Evolutionary conservation across 2,113 vertebrate genomes (phyloP).

Genomic region (Cottus gobio): DNA sequence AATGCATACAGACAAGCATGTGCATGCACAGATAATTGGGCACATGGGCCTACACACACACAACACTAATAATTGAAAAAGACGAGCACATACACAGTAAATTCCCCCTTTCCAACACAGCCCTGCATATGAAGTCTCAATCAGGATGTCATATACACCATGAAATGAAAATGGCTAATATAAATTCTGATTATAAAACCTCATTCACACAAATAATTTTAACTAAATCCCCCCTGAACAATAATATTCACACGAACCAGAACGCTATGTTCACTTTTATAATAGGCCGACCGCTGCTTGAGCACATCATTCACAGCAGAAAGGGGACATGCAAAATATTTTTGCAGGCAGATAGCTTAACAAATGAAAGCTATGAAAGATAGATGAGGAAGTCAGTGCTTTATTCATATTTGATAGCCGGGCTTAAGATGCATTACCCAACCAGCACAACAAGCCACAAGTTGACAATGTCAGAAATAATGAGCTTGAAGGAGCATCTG

Average conservation of each 20-base stretch:
- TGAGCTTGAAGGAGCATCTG: constrained; percentile 75
- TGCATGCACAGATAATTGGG: not conserved
- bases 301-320: constrained; percentile 56
- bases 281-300: constrained; percentile 41
- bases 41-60: not conserved
- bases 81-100: constrained; percentile 12
- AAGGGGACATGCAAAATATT: constrained; percentile 70
- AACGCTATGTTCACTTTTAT: constrained; percentile 16
- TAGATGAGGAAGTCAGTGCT: constrained; percentile 75
- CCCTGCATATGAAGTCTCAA: constrained; percentile 14
- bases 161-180: constrained; percentile 21
- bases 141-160: constrained; percentile 7
- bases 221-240: not conserved
- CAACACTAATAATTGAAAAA: constrained; percentile 24
- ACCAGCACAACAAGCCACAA: constrained; percentile 64
- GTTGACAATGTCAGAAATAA: constrained; percentile 66
- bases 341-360: constrained; percentile 73
- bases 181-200: constrained; percentile 22
- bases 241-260: constrained; percentile 20
- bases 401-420: constrained; percentile 81
- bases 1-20: constrained; percentile 3
- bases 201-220: constrained; percentile 17
- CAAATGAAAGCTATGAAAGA: constrained; percentile 79
- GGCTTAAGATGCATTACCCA: constrained; percentile 76
- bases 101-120: not conserved